These are phyloP conservation scores for Nixonia krombeini DNA, from an alignment of 1,140 invertebrate species.

Conservation along the genomic window DNA sequence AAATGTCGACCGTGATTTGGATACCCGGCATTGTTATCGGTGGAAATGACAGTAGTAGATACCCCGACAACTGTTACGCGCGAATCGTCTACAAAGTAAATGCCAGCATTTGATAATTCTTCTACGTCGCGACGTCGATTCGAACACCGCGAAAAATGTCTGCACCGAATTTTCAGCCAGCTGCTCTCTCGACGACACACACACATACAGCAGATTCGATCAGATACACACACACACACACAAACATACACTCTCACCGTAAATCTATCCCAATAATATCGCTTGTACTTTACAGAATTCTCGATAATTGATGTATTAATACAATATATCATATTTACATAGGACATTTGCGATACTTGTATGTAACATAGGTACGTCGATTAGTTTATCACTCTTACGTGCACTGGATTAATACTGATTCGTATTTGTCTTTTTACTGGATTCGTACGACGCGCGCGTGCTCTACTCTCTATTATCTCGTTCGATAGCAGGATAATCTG, in stretches of 20 bases:
- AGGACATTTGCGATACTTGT: slow-evolving; percentile 25
- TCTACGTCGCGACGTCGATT: no score
- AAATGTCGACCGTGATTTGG: no score
- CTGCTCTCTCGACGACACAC: slow-evolving; percentile 1
- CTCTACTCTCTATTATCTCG: slow-evolving; percentile 2
- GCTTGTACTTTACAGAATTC: slow-evolving; percentile 10
- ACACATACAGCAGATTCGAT: no score
- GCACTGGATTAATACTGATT: slow-evolving; percentile 48
- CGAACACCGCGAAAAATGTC: not conserved
- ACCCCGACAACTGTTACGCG: no score
- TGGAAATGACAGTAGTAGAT: no score
- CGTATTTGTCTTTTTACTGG: slow-evolving; percentile 34
- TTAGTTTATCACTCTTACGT: slow-evolving; percentile 43
- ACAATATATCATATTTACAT: slow-evolving; percentile 46
- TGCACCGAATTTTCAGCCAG: not conserved
- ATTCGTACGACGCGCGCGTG: slow-evolving; percentile 33
- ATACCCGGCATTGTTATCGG: no score
- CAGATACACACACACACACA: no score
- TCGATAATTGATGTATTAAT: slow-evolving; percentile 20
- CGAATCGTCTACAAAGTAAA: not conserved
- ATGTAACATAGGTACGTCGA: slow-evolving; percentile 39
- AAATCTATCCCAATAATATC: not conserved
- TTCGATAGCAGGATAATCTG: slow-evolving; percentile 3
- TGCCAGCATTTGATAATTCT: not conserved
- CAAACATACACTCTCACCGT: not conserved